Evolutionary conservation across 2,888 invertebrate genomes (phyloP).

Genomic region (Schizaphis graminum): DNA sequence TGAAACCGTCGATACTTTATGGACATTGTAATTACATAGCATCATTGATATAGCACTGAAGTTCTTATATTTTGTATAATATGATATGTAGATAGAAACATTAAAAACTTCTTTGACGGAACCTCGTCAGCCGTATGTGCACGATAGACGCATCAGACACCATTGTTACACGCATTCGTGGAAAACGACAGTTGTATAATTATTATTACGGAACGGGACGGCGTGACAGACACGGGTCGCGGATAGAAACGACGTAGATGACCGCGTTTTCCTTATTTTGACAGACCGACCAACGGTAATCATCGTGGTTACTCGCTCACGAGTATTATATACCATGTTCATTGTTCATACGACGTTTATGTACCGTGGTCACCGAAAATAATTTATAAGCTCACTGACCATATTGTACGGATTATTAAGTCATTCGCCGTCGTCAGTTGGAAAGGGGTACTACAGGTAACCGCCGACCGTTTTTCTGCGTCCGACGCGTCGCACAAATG

Average conservation of each 20-base stretch:
- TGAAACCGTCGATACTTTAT: background rate
- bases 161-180: background rate
- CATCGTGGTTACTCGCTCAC: background rate
- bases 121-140: no score
- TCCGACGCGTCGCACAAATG: background rate
- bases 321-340: background rate
- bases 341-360: background rate
- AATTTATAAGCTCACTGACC: background rate
- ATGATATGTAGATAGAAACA: background rate
- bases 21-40: no score
- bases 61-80: background rate
- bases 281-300: background rate
- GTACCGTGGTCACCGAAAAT: background rate
- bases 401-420: background rate
- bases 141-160: background rate
- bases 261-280: background rate
- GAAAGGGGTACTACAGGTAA: background rate
- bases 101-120: background rate
- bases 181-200: background rate
- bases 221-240: background rate
- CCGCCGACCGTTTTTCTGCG: background rate
- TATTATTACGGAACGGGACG: background rate
- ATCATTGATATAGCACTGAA: background rate
- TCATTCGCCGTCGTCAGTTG: background rate
- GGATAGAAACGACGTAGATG: background rate